phyloP scores from a whole-genome alignment of 2,113 vertebrate species.

The Odocoileus virginianus region DNA sequence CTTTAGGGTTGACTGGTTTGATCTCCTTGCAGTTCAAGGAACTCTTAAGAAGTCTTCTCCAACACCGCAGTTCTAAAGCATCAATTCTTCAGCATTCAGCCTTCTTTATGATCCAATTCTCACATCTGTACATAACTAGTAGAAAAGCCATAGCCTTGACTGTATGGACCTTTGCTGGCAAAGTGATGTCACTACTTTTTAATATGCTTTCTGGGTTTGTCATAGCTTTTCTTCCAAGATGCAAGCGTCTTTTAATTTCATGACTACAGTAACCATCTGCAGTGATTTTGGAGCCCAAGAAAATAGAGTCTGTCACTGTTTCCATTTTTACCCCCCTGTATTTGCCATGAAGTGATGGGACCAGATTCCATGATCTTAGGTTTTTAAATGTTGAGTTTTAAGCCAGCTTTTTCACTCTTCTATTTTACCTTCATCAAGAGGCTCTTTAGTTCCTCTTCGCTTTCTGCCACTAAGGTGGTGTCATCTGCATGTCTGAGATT shows the following conservation, averaged over 20 bases:
- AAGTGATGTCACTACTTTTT: background rate
- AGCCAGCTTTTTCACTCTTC: background rate
- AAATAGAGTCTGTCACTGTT: background rate
- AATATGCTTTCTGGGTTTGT: background rate
- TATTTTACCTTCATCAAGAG: background rate
- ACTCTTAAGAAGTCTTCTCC: background rate
- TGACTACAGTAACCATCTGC: background rate
- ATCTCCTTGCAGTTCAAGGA: background rate
- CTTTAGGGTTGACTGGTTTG: background rate
- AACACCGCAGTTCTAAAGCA: background rate
- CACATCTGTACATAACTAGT: background rate
- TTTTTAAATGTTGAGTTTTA: background rate
- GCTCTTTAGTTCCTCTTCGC: background rate
- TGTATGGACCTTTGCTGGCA: background rate
- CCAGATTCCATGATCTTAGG: background rate
- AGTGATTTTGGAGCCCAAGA: background rate
- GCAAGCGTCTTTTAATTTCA: background rate
- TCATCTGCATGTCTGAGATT: background rate
- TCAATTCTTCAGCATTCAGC: background rate
- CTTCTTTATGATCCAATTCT: background rate
- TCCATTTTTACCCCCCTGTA: fast-evolving
- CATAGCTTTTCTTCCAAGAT: background rate
- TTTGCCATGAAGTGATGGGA: background rate
- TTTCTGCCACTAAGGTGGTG: background rate
- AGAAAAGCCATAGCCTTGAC: background rate